A percentile compares a stretch with the other conserved stretches of the same genome.
These are phyloP conservation scores for Cynaeus angustus DNA, from an alignment of 2,888 invertebrate genomes.

Conservation along the genomic window DNA sequence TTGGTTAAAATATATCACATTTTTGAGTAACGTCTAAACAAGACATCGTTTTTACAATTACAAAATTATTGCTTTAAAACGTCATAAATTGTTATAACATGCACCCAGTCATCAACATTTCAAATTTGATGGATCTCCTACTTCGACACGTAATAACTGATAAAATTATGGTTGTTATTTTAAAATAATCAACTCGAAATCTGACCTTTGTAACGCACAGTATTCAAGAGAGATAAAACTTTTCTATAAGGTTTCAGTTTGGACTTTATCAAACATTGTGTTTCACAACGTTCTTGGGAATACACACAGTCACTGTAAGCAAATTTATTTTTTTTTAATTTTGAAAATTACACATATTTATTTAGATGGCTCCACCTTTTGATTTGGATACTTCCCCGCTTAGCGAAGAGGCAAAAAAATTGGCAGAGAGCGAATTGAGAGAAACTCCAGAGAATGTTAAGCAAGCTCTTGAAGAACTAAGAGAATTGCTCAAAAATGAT, in stretches of 20 bases:
- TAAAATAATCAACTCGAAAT: slow-evolving; percentile 50
- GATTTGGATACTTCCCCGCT: slow-evolving; percentile 76
- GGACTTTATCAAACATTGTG: slow-evolving; percentile 33
- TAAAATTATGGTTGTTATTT: slow-evolving; percentile 34
- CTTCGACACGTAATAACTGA: slow-evolving; percentile 34
- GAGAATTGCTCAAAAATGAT: slow-evolving; percentile 75
- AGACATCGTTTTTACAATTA: too few species aligned
- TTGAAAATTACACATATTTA: too few species aligned
- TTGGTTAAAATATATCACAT: too few species aligned
- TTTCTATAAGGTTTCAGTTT: slow-evolving; percentile 47
- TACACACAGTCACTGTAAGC: slow-evolving; percentile 9
- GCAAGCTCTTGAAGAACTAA: slow-evolving; percentile 76
- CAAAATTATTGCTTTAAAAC: too few species aligned
- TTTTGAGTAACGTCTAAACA: too few species aligned
- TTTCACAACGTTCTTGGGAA: neutral
- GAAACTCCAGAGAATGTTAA: slow-evolving; percentile 82
- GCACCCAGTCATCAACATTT: neutral
- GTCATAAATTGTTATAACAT: neutral
- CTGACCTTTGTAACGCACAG: slow-evolving; percentile 51
- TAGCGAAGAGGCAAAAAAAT: slow-evolving; percentile 74
- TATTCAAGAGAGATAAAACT: slow-evolving; percentile 45
- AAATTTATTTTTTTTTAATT: slow-evolving; percentile 7
- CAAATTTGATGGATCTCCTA: slow-evolving; percentile 16
- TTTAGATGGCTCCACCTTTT: slow-evolving; percentile 73
- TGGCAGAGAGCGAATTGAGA: slow-evolving; percentile 79